Conservation (phyloP, 2,113 vertebrate genomes). For the Hylia prasina region DNA sequence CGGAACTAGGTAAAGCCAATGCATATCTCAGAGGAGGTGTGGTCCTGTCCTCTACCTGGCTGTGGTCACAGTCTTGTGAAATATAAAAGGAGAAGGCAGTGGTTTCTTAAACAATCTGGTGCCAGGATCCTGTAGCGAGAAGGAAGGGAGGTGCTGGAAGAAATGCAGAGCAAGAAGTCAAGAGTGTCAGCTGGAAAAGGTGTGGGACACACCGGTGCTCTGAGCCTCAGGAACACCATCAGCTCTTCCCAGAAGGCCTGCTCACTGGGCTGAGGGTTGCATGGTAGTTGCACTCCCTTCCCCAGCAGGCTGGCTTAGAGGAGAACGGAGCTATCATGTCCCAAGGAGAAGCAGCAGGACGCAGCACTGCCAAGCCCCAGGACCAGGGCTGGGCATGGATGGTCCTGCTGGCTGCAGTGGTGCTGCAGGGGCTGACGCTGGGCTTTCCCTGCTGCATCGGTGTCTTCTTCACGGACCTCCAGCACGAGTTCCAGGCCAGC, state of each 20-base stretch:
- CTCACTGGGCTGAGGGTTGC: neutral
- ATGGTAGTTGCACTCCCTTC: neutral
- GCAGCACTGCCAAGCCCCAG: neutral
- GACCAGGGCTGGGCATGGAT: slow-evolving; percentile 87
- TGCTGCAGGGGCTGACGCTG: slow-evolving; percentile 82
- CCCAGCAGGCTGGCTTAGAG: neutral
- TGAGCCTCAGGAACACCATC: neutral
- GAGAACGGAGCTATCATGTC: slow-evolving; percentile 34
- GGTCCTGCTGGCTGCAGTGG: slow-evolving; percentile 80
- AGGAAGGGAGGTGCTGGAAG: slow-evolving; percentile 7
- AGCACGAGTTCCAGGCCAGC: slow-evolving; percentile 84
- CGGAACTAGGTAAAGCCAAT: neutral
- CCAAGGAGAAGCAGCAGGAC: neutral
- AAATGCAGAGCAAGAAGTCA: neutral
- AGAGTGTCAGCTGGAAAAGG: neutral
- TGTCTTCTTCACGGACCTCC: slow-evolving; percentile 89
- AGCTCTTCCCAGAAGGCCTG: neutral
- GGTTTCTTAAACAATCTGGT: neutral
- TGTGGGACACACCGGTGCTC: neutral
- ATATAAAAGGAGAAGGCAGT: slow-evolving; percentile 45
- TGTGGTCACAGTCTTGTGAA: slow-evolving; percentile 14
- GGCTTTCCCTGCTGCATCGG: slow-evolving; percentile 85
- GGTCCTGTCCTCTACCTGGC: slow-evolving; percentile 21
- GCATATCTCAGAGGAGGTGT: slow-evolving; percentile 51
- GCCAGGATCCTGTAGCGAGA: neutral